phyloP scores from a whole-genome alignment of 2,888 invertebrate genomes.

The Drosophila greeni region DNA sequence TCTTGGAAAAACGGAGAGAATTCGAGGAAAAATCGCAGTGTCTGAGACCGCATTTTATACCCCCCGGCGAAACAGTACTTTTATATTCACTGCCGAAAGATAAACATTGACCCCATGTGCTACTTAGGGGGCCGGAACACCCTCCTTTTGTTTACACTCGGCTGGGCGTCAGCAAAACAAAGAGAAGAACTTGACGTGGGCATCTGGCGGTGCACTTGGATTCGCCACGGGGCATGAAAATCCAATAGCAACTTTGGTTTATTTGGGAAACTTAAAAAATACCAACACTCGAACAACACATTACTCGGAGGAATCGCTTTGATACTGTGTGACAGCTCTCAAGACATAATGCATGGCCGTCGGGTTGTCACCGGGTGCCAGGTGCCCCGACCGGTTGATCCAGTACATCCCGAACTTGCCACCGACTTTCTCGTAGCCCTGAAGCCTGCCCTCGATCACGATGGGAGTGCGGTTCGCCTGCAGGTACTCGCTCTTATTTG shows the following conservation, averaged over 20 bases:
- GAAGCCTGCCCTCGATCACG: constrained; percentile 82
- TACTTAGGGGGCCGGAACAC: constrained; percentile 1
- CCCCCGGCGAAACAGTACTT: not conserved
- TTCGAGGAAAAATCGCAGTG: not conserved
- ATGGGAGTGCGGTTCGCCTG: constrained; percentile 81
- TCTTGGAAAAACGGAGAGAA: not conserved
- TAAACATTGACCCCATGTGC: constrained; percentile 28
- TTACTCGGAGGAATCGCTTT: not conserved
- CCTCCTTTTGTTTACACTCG: constrained; percentile 13
- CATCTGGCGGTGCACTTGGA: constrained; percentile 19
- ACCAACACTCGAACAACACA: not conserved
- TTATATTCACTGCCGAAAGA: not conserved
- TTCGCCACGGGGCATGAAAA: not conserved
- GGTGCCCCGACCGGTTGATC: constrained; percentile 77
- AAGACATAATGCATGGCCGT: constrained; percentile 83
- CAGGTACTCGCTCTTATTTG: constrained; percentile 80
- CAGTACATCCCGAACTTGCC: constrained; percentile 78
- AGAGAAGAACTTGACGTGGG: not conserved
- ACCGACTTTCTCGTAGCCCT: constrained; percentile 85
- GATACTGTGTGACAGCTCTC: constrained; percentile 45
- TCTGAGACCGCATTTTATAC: not conserved
- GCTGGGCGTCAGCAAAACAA: not conserved
- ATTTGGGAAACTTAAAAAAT: not conserved
- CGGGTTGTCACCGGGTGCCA: constrained; percentile 84
- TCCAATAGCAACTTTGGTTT: not conserved